Base-by-base conservation (phyloP, 2,113 vertebrate species). In the Glareola pratincola region DNA sequence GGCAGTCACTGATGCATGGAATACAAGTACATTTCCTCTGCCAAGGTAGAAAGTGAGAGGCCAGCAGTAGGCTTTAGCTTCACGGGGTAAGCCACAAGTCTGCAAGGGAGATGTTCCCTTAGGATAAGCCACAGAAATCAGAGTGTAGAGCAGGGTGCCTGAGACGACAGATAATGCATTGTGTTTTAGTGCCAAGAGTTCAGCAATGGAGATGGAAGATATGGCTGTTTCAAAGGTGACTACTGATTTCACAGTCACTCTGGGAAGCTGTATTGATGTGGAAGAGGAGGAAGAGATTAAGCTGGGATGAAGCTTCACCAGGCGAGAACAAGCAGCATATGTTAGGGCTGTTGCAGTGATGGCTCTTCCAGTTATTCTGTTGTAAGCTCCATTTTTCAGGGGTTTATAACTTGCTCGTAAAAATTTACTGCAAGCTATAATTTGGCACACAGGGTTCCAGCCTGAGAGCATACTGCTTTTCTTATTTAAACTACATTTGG, bases 391-490 rank as follows among this genome's bases (percentile, higher is more conserved):
- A 36, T 95, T 96, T 97, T 95, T 94, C 94, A 94, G 94, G 94
- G 93, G 81, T 96, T 97, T 97, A 97, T 97, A 96, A 97, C 85
- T 91, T 94, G 69, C 94, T 94, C 84, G 76, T 96, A 96, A 97
- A 94, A 95, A 86, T 96, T 96, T 94, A 96, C 76, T 94, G 87
- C 87, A 88, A 79, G 90, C 91, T 68, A 10, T 96, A 97, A 97
- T 96, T 92, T 96, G 91, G 92, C 96, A 91, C 94, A 83, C 84
- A 94, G 91, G 83, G 92, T 83, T 92, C 57, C 91, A 95, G 94
- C 85, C 91, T 87, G 78, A 64, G 74, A 96, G 51, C 92, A 92
- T 82, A 95, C 77, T 91, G 90, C 79, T 95, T 95, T 95, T 92
- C 96, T 96, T 90, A 88, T 91, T 96, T 94, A 84, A 97, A 92